Base-by-base conservation (phyloP, 2,113 vertebrate species). In the Pavo muticus region DNA sequence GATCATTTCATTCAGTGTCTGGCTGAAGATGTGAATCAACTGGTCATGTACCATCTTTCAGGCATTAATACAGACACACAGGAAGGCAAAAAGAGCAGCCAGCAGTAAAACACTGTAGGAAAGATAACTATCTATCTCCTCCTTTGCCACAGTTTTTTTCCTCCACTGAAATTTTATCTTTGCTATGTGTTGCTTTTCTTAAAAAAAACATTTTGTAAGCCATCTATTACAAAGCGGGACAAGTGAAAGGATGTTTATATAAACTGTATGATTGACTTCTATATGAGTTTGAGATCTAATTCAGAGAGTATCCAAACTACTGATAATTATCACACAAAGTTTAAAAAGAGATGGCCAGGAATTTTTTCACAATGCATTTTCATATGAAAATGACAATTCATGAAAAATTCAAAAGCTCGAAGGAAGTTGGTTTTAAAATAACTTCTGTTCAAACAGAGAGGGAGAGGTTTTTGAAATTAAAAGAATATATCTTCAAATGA, bases 111-210 rank as follows among this genome's bases (percentile, higher is more conserved):
- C 54, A 32, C 40, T 56, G 11, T 37, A 44, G 67, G 57, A 69
- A 75, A 82, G 54, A 77, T 47, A 84, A 37, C 3, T 23, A 32
- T 73, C 3, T 23, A 32, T 73, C 79, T 88, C 35, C n/a, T 61
- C 8, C 61, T 88, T 82, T 64, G n/a, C 71, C 57, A 87, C 71
- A 82, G 63, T 70, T 80, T 87, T 91, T 90, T 91, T 81, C 23
- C 47, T 87, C 44, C 39, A 54, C 21, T 50, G 11, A 59, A 52
- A 78, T 87, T 87, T 94, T 65, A 90, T 86, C 90, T 88, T 90
- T 85, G 25, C 27, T 71, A 37, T 57, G 25, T 85, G 40, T 54
- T 84, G 69, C 35, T 74, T 87, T 59, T 47, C 63, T 11, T 69
- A 42, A 92, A 72, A 23, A 3, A 39, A 56, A 29, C 14, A 52